Evolutionary conservation across 2,113 vertebrate genomes (phyloP).

Genomic region (Phylloscopus trochiloides): DNA sequence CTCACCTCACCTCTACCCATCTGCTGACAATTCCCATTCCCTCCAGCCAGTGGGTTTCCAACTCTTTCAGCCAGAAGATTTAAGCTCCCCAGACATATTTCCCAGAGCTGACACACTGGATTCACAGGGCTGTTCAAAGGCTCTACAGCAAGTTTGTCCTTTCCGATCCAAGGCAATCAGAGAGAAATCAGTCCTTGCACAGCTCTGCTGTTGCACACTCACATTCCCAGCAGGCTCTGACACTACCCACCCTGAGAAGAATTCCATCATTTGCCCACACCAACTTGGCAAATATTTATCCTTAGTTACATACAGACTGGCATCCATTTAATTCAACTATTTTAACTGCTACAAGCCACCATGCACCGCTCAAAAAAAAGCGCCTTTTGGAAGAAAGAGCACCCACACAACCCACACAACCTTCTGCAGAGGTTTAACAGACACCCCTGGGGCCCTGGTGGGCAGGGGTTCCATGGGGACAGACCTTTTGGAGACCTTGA

Average conservation of each 20-base stretch:
- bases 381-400: neutral
- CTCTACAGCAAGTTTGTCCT: neutral
- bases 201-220: rapidly evolving
- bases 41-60: neutral
- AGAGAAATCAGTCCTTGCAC: neutral
- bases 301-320: neutral
- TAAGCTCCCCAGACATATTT: neutral
- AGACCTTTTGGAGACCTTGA: neutral
- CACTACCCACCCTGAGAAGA: neutral
- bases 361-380: rapidly evolving
- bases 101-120: neutral
- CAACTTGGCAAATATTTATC: neutral
- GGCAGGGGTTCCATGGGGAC: rapidly evolving
- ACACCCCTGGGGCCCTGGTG: neutral
- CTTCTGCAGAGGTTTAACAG: neutral
- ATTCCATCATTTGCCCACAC: neutral
- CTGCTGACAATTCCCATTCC: neutral
- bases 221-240: rapidly evolving
- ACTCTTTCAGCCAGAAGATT: neutral
- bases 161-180: rapidly evolving
- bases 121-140: neutral
- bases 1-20: neutral
- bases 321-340: neutral
- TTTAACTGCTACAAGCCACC: neutral
- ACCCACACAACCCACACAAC: rapidly evolving